Evolutionary conservation across 2,797 vertebrate genomes (phyloP).

Genomic region (Onychomys leucogaster): DNA sequence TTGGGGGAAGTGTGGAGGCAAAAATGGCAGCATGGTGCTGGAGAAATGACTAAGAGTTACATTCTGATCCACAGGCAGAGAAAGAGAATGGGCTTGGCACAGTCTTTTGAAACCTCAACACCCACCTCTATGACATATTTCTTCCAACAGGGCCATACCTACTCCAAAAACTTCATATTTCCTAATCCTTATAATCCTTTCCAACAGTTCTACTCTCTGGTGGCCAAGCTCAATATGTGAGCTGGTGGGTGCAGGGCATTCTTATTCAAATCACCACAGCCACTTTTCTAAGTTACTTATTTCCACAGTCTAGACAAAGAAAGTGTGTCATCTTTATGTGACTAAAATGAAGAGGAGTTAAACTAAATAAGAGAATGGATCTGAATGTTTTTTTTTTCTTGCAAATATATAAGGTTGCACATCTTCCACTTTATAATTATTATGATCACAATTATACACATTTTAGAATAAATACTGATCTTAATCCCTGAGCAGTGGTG

Average conservation of each 20-base stretch:
- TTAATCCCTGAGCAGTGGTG: not conserved
- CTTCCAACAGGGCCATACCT: not conserved
- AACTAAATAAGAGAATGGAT: not conserved
- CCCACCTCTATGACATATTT: not conserved
- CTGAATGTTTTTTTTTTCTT: not conserved
- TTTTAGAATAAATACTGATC: not conserved
- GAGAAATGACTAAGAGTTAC: not conserved
- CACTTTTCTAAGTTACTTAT: constrained; percentile 18
- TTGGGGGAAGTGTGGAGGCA: not conserved
- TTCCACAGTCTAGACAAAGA: not conserved
- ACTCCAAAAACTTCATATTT: not conserved
- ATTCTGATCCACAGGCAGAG: accelerated
- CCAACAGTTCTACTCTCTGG: not conserved
- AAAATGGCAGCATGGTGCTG: not conserved
- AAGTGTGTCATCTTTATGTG: not conserved
- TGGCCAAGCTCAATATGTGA: not conserved
- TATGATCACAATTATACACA: not conserved
- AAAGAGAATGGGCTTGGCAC: not conserved
- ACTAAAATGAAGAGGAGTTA: not conserved
- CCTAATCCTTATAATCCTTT: not conserved
- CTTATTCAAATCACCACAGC: not conserved
- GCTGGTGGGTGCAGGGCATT: not conserved
- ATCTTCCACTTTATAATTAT: not conserved
- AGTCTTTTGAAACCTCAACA: not conserved
- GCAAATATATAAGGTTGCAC: not conserved